Conservation (phyloP, 2,113 vertebrate genomes). For the Caracal caracal region DNA sequence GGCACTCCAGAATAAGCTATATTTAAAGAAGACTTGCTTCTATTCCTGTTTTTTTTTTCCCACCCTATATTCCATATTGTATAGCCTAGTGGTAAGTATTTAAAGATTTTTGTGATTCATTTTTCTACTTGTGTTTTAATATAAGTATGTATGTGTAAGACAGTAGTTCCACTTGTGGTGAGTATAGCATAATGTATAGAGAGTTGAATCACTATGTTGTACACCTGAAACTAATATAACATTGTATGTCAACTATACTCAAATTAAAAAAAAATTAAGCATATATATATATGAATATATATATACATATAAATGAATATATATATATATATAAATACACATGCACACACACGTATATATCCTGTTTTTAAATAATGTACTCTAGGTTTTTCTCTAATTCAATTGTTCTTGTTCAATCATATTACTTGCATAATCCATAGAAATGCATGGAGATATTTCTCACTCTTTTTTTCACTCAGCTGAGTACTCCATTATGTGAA, state of each 20-base stretch:
- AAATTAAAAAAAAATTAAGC: no score
- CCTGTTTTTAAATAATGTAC: not conserved
- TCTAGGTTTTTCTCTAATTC: not conserved
- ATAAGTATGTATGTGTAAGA: not conserved
- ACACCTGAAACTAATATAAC: no score
- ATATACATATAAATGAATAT: no score
- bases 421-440: not conserved
- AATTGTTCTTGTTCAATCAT: not conserved
- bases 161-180: no score
- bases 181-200: no score
- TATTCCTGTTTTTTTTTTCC: not conserved
- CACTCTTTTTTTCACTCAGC: not conserved
- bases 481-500: not conserved
- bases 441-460: not conserved
- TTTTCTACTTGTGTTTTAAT: not conserved
- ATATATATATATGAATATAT: no score
- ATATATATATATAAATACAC: no score
- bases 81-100: not conserved
- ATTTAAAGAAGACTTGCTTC: not conserved
- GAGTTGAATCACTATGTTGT: no score
- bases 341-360: not conserved
- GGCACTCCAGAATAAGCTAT: not conserved
- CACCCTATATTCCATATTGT: not conserved
- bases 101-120: not conserved
- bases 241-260: no score